These are phyloP conservation scores for Diadumene lineata DNA, from an alignment of 92 coral and sea anemone genomes.

Conservation along the genomic window DNA sequence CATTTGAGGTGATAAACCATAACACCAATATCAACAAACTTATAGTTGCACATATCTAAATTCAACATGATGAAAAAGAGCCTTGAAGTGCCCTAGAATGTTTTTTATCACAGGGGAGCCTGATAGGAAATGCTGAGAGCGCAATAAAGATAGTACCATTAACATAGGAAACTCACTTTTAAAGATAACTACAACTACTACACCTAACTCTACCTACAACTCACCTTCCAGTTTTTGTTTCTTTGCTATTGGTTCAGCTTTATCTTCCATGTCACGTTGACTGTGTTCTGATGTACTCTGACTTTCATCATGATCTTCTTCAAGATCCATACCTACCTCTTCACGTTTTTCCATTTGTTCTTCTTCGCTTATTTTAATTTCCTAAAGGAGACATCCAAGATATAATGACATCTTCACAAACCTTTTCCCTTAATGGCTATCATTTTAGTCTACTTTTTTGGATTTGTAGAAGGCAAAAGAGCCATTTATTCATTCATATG, in stretches of 20 bases:
- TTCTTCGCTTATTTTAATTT: slow-evolving; percentile 75
- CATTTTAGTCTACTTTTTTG: no score
- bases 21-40: no score
- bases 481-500: no score
- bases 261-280: slow-evolving; percentile 9
- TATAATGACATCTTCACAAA: not conserved
- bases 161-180: not conserved
- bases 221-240: slow-evolving; percentile 33
- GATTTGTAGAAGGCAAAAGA: no score
- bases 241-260: slow-evolving; percentile 30
- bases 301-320: slow-evolving; percentile 50
- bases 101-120: no score
- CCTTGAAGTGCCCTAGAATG: no score
- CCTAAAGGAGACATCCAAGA: slow-evolving; percentile 65
- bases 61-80: no score
- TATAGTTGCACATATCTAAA: no score
- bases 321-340: slow-evolving; percentile 95
- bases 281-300: slow-evolving; percentile 14
- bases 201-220: not conserved
- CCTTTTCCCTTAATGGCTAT: no score
- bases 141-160: no score
- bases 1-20: no score
- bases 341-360: slow-evolving; percentile 72
- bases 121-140: no score
- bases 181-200: not conserved